phyloP scores from a whole-genome alignment of 1,140 invertebrate genomes.

The Sitobion miscanthi region DNA sequence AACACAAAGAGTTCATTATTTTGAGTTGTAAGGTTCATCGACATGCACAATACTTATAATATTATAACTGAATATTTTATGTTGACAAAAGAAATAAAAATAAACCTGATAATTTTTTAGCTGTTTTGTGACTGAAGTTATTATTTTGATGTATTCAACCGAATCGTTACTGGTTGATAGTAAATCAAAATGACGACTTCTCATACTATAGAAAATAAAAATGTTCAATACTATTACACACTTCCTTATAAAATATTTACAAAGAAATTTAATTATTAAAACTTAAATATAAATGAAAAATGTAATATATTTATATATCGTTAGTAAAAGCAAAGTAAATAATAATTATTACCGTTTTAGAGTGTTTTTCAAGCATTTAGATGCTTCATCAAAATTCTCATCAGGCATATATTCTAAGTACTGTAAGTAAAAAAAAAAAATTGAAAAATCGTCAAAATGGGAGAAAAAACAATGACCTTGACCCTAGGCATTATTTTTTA shows the following conservation, averaged over 20 bases:
- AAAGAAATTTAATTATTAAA: neutral
- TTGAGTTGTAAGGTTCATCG: neutral
- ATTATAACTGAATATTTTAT: neutral
- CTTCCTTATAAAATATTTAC: neutral
- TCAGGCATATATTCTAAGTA: constrained; percentile 45
- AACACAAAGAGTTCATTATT: neutral
- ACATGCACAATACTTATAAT: neutral
- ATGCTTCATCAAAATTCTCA: constrained; percentile 27
- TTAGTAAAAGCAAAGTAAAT: neutral
- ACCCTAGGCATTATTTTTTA: neutral
- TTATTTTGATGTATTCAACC: constrained; percentile 48
- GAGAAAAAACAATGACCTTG: neutral
- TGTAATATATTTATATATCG: neutral
- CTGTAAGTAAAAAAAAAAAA: neutral
- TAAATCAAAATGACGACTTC: constrained; percentile 52
- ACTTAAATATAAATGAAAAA: neutral
- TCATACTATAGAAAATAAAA: constrained; percentile 14
- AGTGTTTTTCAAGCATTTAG: constrained; percentile 47
- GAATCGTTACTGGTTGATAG: constrained; percentile 28
- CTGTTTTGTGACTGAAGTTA: constrained; percentile 51
- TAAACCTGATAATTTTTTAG: constrained; percentile 53
- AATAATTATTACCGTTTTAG: constrained; percentile 46
- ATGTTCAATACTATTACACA: too few species aligned
- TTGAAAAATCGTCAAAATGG: neutral
- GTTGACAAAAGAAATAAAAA: neutral